Percentiles rank a stretch among this genome's conserved stretches.
These are phyloP conservation scores for Leptopilina drosophilae DNA, from an alignment of 2,888 invertebrate genomes.

Conservation along the genomic window DNA sequence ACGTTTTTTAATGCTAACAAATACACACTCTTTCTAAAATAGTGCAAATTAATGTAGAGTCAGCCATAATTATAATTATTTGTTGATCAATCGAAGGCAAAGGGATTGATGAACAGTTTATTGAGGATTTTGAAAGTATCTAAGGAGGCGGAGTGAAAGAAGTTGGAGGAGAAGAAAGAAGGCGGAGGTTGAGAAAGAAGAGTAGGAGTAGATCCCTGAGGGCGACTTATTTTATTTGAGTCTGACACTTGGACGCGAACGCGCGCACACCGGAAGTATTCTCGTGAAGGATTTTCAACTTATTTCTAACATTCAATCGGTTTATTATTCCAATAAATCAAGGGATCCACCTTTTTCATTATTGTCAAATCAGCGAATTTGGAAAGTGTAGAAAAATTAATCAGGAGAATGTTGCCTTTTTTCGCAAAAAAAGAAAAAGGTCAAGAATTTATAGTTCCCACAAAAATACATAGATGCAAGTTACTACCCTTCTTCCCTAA, in stretches of 20 bases:
- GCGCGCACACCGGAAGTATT: slow-evolving; percentile 67
- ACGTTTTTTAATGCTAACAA: background rate
- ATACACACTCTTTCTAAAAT: background rate
- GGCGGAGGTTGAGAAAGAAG: slow-evolving; percentile 52
- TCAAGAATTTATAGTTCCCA: background rate
- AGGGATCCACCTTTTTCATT: background rate
- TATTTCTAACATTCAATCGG: background rate
- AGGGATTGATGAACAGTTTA: slow-evolving; percentile 17
- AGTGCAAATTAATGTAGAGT: background rate
- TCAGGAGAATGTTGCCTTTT: background rate
- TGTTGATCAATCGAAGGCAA: slow-evolving; percentile 50
- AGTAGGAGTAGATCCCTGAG: slow-evolving; percentile 61
- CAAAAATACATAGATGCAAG: background rate
- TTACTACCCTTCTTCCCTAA: background rate
- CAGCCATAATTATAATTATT: background rate
- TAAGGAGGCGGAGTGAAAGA: slow-evolving; percentile 58
- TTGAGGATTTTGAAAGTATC: slow-evolving; percentile 10
- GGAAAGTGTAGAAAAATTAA: background rate
- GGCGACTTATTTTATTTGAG: slow-evolving; percentile 73
- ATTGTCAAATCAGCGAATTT: background rate
- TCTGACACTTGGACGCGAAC: slow-evolving; percentile 70
- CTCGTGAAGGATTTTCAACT: slow-evolving; percentile 41
- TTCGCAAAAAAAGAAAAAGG: background rate
- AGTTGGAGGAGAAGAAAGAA: slow-evolving; percentile 44
- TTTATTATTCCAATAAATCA: slow-evolving; percentile 39